Evolutionary conservation across 1,140 invertebrate genomes (phyloP), one percentile per base, ranked within the genome.

Genomic region (Drosophila nigromelanica): DNA sequence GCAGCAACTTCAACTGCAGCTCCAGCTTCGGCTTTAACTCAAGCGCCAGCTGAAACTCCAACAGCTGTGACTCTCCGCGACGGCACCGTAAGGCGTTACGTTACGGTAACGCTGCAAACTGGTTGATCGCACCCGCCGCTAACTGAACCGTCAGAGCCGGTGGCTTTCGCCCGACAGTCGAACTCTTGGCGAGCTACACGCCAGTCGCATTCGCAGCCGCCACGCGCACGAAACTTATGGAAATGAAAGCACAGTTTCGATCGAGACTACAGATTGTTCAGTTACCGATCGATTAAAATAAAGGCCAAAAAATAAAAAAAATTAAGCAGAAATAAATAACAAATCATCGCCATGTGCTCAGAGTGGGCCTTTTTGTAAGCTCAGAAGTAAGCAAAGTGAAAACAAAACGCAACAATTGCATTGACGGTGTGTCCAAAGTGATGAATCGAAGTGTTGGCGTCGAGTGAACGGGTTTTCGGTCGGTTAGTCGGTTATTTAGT

Each of bases 121-220:
- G 82, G 82, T 87, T 87, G 82, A 89, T 82, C 67, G 78, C 79
- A 87, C 83, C 78, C 75, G 82, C 82, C 71, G 69, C 56, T 43
- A 10, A 27, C 50, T 15, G 43, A 61, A 42, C 37, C 63, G 59
- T 61, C 82, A 27, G 27, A 27, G 82, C 83, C 83, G 86, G 78
- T 85, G 81, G 81, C 81, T 87, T 89, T 87, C 83, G 78, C 83
- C 78, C 72, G 79, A 62, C 83, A 87, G 82, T 87, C 64, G 21
- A 63, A 82, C 76, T 82, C 68, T 64, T 73, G 58, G 67, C 83
- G 82, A 82, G 83, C 82, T 76, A 27, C 58, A 66, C 68, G 50
- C 5, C 68, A 73, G 82, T 89, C 83, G 82, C 74, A 69, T 27
- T 24, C 67, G 68, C 69, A 24, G 54, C 24, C 27, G 30, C 33